phyloP scores from a whole-genome alignment of 2,113 vertebrate species.

The Perca flavescens region DNA sequence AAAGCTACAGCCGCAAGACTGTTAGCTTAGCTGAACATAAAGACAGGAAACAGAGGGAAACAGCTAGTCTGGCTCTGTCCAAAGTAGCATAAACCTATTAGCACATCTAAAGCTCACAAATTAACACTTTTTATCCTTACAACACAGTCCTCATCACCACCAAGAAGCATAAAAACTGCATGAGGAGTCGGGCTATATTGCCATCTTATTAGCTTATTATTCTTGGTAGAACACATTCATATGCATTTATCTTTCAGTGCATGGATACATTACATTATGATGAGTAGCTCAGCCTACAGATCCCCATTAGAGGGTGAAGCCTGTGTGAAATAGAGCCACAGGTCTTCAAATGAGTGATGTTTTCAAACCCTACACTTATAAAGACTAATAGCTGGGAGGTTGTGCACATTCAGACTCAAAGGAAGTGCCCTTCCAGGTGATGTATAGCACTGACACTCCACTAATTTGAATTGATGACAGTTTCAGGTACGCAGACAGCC shows the following conservation, averaged over 20 bases:
- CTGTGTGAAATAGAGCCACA: slow-evolving; percentile 26
- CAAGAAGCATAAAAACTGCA: slow-evolving; percentile 3
- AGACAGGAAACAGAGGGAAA: not conserved
- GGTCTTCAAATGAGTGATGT: slow-evolving; percentile 1
- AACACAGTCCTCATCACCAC: not conserved
- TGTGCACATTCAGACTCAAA: not conserved
- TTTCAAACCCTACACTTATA: not conserved
- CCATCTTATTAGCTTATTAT: slow-evolving; percentile 8
- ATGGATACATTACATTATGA: not conserved
- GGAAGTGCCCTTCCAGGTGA: slow-evolving; percentile 40
- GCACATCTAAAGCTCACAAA: not conserved
- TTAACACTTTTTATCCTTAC: not conserved
- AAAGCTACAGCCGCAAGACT: not conserved
- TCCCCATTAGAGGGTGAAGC: slow-evolving; percentile 2
- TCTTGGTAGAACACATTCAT: not conserved
- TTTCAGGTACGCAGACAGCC: not conserved
- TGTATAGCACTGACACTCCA: not conserved
- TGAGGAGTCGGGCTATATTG: not conserved
- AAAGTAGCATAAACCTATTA: not conserved
- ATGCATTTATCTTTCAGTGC: not conserved
- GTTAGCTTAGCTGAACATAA: not conserved
- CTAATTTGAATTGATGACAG: slow-evolving; percentile 48
- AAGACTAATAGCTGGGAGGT: slow-evolving; percentile 7
- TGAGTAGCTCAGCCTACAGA: not conserved
- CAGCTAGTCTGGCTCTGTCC: not conserved